A percentile compares a stretch with the other conserved stretches of the same genome.
Evolutionary conservation across 2,888 invertebrate genomes (phyloP).

Genomic region (Amiota minor): DNA sequence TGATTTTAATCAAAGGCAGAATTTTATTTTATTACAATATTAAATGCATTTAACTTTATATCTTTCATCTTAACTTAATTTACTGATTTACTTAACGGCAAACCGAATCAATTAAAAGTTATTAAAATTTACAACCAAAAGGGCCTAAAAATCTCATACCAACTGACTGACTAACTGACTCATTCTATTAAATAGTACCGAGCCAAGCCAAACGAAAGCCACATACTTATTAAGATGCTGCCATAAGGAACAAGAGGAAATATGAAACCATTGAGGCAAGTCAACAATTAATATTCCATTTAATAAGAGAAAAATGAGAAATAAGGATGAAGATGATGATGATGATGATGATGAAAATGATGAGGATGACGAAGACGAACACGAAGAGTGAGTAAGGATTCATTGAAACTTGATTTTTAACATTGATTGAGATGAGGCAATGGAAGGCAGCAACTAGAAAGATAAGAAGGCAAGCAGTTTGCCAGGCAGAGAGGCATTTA

Average conservation of each 20-base stretch:
- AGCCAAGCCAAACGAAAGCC: no score
- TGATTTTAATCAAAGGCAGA: no score
- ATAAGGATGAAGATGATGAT: not conserved
- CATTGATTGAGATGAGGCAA: constrained; percentile 1
- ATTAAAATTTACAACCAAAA: constrained; percentile 22
- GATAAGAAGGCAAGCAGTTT: no score
- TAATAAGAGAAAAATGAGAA: constrained; percentile 10
- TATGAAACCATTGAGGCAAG: constrained; percentile 20
- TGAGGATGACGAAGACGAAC: not conserved
- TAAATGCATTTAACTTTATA: not conserved
- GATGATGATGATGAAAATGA: not conserved
- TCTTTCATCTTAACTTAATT: constrained; percentile 5
- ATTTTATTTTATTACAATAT: no score
- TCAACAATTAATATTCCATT: constrained; percentile 27
- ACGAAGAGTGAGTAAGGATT: not conserved
- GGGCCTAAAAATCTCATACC: not conserved
- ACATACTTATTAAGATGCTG: not conserved
- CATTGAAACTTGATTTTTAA: not conserved
- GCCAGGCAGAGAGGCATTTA: not conserved
- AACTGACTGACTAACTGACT: not conserved
- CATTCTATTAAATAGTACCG: not conserved
- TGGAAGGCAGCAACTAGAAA: not conserved
- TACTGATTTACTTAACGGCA: constrained; percentile 2
- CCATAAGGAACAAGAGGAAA: constrained; percentile 4
- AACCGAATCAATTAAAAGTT: constrained; percentile 28